Base-by-base conservation (phyloP, 2,113 vertebrate species). In the Nycticorax nycticorax region DNA sequence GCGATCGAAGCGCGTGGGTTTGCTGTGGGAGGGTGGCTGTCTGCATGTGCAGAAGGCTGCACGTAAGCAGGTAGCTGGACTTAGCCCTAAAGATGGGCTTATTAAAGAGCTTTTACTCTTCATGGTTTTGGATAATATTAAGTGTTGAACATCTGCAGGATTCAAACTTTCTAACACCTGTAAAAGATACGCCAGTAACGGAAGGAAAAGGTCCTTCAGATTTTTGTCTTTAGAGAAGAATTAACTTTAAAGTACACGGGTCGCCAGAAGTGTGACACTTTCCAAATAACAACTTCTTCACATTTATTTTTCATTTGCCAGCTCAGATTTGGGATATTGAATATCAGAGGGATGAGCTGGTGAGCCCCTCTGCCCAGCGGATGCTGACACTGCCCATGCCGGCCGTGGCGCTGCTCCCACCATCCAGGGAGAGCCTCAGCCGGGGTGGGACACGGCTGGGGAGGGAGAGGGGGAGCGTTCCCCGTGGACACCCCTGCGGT, bases 401-500 rank as follows among this genome's bases (percentile, higher is more conserved):
- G 1, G 26, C 39, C 3, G 0, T 2, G 9, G 27, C 1, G 2
- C 57, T 33, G 57, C 19, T 78, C 32, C 73, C 35, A 3, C 26
- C 0, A 0, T 22, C 21, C 39, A 10, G 24, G 56, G n/a, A 10
- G 20, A 75, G 22, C 37, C 71, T 7, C 0, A 3, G 28, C 21
- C 47, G 2, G 8, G 4, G 30, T 13, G 52, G 55, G n/a, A 53
- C 12, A 2, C 1, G 17, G 23, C 67, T 15, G 0, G 1, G 27
- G 59, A 22, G 28, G 41, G 24, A 10, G 11, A 39, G 16, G 64
- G 18, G 60, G 19, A 33, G 8, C n/a, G 10, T 15, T n/a, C 53
- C 57, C 30, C 6, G 35, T 0, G 3, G 26, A 8, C 10, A 6
- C 4, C 1, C 26, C 8, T 4, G 0, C 0, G 2, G 28, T 24